Evolutionary conservation across 2,113 vertebrate genomes (phyloP).

Genomic region (Prionailurus bengalensis): DNA sequence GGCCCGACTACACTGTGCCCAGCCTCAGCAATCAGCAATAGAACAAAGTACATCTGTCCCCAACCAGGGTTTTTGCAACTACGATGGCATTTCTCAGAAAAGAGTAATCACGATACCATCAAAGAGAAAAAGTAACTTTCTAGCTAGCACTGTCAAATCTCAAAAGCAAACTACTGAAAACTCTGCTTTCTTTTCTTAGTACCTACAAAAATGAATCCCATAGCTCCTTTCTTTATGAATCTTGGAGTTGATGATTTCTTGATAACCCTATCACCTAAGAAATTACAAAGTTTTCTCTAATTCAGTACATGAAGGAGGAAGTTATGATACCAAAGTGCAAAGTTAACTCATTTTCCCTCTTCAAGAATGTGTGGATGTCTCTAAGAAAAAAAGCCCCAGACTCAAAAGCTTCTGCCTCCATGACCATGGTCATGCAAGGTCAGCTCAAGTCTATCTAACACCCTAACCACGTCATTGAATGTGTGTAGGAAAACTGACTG

Average conservation of each 20-base stretch:
- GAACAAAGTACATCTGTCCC: background rate
- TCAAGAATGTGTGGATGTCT: background rate
- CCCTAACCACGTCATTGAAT: background rate
- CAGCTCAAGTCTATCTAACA: background rate
- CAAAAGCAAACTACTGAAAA: background rate
- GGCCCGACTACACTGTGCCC: rapidly evolving
- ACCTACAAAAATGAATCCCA: background rate
- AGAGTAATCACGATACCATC: background rate
- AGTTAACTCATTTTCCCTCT: background rate
- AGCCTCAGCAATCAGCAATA: too few relatives aligned
- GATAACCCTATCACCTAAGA: background rate
- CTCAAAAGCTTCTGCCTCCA: background rate
- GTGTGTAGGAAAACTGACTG: background rate
- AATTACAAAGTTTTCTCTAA: background rate
- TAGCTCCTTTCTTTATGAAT: background rate
- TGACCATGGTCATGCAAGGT: background rate
- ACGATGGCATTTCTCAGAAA: background rate
- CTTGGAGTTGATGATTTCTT: background rate
- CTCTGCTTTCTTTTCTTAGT: background rate
- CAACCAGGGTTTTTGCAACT: background rate
- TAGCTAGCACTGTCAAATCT: background rate
- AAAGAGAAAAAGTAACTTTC: background rate
- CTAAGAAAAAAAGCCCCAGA: background rate
- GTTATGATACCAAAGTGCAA: background rate
- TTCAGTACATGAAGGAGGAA: background rate